Evolutionary conservation across 1,140 invertebrate genomes (phyloP).

Genomic region (Uloborus diversus): DNA sequence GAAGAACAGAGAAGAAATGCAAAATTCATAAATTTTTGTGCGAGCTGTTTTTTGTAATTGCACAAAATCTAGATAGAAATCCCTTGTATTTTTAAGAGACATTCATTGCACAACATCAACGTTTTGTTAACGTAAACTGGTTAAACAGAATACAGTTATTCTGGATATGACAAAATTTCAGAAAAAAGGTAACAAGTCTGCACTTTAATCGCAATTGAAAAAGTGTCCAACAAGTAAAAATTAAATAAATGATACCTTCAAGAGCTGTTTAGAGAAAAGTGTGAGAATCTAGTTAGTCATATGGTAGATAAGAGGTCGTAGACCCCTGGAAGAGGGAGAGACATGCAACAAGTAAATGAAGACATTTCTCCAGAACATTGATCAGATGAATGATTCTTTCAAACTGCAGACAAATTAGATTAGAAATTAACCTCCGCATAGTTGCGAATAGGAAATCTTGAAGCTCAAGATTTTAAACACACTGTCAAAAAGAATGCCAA

Average conservation of each 20-base stretch:
- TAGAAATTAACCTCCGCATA: background rate
- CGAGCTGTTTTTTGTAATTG: no score
- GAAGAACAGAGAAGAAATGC: no score
- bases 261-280: background rate
- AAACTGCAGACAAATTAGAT: background rate
- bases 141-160: no score
- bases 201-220: background rate
- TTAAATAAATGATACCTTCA: background rate
- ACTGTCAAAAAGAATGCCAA: background rate
- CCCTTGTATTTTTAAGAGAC: no score
- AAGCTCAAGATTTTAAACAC: background rate
- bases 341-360: background rate
- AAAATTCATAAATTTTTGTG: no score
- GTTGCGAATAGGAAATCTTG: background rate
- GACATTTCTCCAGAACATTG: background rate
- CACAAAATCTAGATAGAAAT: no score
- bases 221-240: background rate
- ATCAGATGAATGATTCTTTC: background rate
- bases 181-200: background rate
- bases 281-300: background rate
- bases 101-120: no score
- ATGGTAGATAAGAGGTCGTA: slow-evolving; percentile 17
- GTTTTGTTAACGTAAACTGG: no score
- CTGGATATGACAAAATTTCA: background rate
- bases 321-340: background rate